phyloP scores from a whole-genome alignment of 2,888 invertebrate species.

The Xestia rhomboidea region DNA sequence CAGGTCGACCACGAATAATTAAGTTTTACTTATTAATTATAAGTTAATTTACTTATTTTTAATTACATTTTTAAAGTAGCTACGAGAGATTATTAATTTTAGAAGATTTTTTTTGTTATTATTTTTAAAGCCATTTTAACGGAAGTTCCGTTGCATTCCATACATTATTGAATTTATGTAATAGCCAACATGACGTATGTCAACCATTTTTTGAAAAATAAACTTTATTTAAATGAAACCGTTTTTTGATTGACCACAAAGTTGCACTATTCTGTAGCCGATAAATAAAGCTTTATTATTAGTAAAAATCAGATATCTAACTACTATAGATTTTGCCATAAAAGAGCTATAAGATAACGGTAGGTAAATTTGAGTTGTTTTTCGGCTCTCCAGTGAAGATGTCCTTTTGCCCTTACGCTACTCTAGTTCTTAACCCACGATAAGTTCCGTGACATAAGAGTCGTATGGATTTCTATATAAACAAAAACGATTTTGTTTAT shows the following conservation, averaged over 20 bases:
- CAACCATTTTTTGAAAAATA: not conserved
- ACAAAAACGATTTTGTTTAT: no score
- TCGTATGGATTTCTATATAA: no score
- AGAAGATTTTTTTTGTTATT: not conserved
- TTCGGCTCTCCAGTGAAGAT: no score
- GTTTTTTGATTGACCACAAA: not conserved
- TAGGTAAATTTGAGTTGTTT: no score
- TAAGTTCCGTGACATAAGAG: no score
- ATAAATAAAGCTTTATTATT: slow-evolving; percentile 8
- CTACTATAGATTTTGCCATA: no score
- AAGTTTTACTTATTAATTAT: no score
- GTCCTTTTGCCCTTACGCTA: no score
- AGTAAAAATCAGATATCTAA: not conserved
- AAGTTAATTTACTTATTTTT: no score
- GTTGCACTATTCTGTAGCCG: slow-evolving; percentile 8
- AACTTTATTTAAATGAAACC: not conserved
- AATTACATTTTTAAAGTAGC: no score
- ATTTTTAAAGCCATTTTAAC: not conserved
- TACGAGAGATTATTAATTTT: not conserved
- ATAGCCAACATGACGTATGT: not conserved
- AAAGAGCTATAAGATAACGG: no score
- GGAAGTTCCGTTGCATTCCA: slow-evolving; percentile 2
- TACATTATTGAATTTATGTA: not conserved
- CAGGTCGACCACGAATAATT: slow-evolving; percentile 12
- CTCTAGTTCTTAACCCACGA: no score